Conservation (phyloP, 2,888 invertebrate species). For the Heliothis peltigera region DNA sequence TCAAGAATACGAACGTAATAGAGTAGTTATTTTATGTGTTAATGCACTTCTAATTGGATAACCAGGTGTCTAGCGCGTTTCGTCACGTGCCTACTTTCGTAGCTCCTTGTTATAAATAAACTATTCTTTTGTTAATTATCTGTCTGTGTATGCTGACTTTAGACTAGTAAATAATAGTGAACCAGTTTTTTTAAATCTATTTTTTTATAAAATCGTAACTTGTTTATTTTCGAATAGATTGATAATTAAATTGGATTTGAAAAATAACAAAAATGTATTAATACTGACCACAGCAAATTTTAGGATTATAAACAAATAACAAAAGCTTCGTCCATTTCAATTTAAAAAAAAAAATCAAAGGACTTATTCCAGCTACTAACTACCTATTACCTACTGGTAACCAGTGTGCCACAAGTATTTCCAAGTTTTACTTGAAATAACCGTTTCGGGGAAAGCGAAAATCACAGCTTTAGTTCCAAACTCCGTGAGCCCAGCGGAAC, state of each 20-base stretch:
- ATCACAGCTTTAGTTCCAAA: slow-evolving; percentile 8
- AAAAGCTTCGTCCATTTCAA: no score
- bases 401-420: background rate
- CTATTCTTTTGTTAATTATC: slow-evolving; percentile 2
- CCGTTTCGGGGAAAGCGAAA: slow-evolving; percentile 14
- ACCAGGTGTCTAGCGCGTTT: slow-evolving; percentile 6
- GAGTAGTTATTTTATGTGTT: slow-evolving; percentile 34
- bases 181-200: background rate
- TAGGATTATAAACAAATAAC: no score
- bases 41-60: slow-evolving; percentile 29
- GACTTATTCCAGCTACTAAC: no score
- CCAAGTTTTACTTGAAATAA: slow-evolving; percentile 1
- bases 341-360: no score
- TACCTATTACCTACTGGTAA: no score
- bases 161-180: background rate
- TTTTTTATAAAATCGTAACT: background rate
- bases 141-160: slow-evolving; percentile 9
- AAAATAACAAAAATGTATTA: no score
- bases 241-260: no score
- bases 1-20: slow-evolving; percentile 32
- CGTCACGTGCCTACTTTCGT: slow-evolving; percentile 10
- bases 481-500: slow-evolving; percentile 1
- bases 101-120: slow-evolving; percentile 19
- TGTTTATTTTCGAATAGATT: no score
- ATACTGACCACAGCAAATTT: no score